Evolutionary conservation across 2,888 invertebrate species (phyloP).

Genomic region (Pardosa pseudoannulata): DNA sequence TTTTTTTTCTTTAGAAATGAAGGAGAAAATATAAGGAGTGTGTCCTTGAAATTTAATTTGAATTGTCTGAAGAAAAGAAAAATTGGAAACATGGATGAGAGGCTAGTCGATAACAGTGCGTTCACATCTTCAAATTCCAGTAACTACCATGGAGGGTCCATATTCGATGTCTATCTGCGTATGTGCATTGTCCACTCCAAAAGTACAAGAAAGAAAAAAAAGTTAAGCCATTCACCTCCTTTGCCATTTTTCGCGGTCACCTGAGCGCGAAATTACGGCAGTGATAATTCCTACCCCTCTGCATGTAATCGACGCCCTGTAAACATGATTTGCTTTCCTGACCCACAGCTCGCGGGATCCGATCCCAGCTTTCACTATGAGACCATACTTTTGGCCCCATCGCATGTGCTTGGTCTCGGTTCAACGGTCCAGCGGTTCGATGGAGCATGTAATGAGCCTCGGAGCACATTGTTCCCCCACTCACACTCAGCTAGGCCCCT

Average conservation of each 20-base stretch:
- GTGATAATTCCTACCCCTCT: not conserved
- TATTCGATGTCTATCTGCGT: too few relatives aligned
- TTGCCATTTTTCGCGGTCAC: not conserved
- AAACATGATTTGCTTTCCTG: constrained; percentile 15
- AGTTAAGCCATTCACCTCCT: not conserved
- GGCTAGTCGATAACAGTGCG: too few relatives aligned
- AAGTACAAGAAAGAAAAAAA: too few relatives aligned
- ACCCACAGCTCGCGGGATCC: constrained; percentile 11
- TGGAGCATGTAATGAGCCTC: constrained; percentile 5
- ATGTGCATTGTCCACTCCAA: not conserved
- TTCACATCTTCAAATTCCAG: too few relatives aligned
- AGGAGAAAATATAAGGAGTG: too few relatives aligned
- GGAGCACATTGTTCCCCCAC: not conserved
- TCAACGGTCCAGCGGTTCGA: not conserved
- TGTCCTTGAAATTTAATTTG: too few relatives aligned
- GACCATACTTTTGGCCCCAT: not conserved
- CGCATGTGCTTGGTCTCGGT: not conserved
- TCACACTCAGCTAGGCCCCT: not conserved
- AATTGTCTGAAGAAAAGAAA: too few relatives aligned
- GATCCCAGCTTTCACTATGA: constrained; percentile 1
- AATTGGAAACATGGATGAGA: too few relatives aligned
- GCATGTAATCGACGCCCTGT: constrained; percentile 6
- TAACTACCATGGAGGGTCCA: too few relatives aligned
- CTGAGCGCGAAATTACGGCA: not conserved
- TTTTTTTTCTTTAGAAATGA: too few relatives aligned